Evolutionary conservation across 2,113 vertebrate species (phyloP).

Genomic region (Accipiter cooperii): DNA sequence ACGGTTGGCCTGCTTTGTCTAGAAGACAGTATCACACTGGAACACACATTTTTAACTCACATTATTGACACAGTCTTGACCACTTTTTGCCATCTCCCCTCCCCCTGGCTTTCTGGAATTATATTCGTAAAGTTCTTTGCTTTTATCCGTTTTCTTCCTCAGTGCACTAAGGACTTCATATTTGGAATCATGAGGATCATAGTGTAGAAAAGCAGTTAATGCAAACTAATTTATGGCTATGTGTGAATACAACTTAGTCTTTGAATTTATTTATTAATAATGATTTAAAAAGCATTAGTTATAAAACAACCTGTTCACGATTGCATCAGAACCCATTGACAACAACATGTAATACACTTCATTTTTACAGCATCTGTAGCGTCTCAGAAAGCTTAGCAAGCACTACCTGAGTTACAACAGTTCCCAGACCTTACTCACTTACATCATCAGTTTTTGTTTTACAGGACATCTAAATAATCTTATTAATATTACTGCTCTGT

Average conservation of each 20-base stretch:
- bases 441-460: neutral
- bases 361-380: neutral
- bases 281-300: neutral
- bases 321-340: neutral
- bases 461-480: neutral
- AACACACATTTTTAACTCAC: neutral
- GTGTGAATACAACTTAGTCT: neutral
- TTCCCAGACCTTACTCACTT: neutral
- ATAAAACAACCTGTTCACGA: neutral
- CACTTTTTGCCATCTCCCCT: neutral
- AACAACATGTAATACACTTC: neutral
- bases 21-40: neutral
- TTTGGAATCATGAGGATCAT: neutral
- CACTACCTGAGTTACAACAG: neutral
- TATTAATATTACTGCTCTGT: neutral
- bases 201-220: neutral
- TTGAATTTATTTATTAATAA: neutral
- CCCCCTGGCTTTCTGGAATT: neutral
- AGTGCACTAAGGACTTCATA: neutral
- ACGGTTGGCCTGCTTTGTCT: neutral
- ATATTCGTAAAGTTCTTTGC: neutral
- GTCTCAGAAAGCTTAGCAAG: neutral
- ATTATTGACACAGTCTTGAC: neutral
- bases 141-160: neutral
- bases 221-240: neutral